Evolutionary conservation across 2,113 vertebrate genomes (phyloP).

Genomic region (Antidorcas marsupialis): DNA sequence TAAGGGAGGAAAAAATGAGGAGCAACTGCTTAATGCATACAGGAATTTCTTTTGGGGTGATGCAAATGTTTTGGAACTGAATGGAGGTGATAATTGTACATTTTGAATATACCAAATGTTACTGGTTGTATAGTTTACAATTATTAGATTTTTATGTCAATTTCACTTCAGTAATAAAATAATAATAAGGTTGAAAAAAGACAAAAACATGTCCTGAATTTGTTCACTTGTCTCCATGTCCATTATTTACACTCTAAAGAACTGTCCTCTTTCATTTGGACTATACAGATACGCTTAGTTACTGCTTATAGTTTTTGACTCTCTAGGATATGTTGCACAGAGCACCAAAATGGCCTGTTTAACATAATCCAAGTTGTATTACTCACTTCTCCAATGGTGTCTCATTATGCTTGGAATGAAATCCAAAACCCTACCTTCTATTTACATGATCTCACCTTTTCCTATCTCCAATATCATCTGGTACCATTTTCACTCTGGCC

Average conservation of each 20-base stretch:
- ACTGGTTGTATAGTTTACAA: background rate
- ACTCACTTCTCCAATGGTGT: background rate
- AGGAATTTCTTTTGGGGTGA: background rate
- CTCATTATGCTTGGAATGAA: background rate
- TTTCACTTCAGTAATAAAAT: background rate
- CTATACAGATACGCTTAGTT: background rate
- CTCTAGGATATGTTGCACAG: background rate
- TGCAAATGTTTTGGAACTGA: background rate
- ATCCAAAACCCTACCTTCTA: background rate
- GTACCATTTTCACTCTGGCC: background rate
- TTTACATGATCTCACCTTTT: background rate
- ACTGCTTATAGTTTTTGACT: background rate
- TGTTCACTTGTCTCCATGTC: background rate
- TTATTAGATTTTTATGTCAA: background rate
- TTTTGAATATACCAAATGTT: background rate
- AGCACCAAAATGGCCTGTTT: background rate
- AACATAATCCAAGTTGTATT: background rate
- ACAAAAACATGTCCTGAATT: background rate
- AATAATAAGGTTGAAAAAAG: background rate
- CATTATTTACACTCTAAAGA: background rate
- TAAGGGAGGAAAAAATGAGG: background rate
- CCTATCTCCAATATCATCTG: fast-evolving
- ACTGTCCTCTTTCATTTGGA: background rate
- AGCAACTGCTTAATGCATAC: background rate
- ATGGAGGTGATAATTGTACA: background rate